phyloP scores from a whole-genome alignment of 92 coral and sea anemone species.

The Epizoanthus rinbou region DNA sequence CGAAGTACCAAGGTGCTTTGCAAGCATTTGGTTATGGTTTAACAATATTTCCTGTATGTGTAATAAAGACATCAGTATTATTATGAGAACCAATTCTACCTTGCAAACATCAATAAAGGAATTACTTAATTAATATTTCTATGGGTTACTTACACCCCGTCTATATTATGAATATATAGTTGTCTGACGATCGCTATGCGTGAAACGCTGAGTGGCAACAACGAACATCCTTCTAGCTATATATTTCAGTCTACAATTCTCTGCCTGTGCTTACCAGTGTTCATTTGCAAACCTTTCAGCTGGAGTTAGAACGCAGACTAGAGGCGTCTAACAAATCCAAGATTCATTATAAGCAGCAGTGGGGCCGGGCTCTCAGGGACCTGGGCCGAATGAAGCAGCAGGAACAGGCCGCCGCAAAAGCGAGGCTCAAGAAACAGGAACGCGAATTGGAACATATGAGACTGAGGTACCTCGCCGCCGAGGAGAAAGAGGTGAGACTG shows the following conservation, averaged over 20 bases:
- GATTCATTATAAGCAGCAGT: conserved; percentile 96
- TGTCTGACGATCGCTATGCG: no score
- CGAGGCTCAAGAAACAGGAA: conserved; percentile 93
- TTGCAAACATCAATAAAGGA: no score
- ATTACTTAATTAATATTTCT: no score
- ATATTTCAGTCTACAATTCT: no score
- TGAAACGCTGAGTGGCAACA: no score
- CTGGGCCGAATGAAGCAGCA: conserved; percentile 95
- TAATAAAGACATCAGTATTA: no score
- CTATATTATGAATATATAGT: no score
- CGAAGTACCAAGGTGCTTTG: neutral
- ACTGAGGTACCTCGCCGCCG: conserved; percentile 95
- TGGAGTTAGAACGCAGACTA: conserved; percentile 90
- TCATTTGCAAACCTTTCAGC: conserved; percentile 40
- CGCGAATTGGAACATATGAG: conserved; percentile 96
- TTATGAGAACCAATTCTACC: no score
- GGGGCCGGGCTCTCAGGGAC: conserved; percentile 97
- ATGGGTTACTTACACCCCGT: no score
- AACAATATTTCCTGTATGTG: neutral
- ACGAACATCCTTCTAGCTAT: no score
- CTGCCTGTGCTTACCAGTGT: neutral
- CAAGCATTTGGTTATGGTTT: neutral
- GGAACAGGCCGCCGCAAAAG: conserved; percentile 91
- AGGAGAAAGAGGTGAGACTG: conserved; percentile 86
- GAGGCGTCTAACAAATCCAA: conserved; percentile 94